phyloP scores from a whole-genome alignment of 2,113 vertebrate species.

The Dendropsophus ebraccatus region DNA sequence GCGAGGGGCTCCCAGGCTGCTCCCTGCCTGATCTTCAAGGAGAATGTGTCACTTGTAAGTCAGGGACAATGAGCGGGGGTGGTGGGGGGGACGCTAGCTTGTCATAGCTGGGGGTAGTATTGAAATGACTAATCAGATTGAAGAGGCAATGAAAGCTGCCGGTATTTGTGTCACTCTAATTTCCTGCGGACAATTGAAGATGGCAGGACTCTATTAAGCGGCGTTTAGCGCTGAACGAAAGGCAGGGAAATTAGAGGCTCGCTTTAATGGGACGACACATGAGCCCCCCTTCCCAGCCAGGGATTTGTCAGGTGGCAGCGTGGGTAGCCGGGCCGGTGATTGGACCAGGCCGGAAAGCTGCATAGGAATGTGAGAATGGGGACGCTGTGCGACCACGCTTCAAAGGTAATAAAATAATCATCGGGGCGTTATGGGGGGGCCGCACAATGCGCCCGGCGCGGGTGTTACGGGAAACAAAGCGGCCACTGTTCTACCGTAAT shows the following conservation, averaged over 20 bases:
- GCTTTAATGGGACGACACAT: constrained; percentile 87
- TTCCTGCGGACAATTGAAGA: constrained; percentile 84
- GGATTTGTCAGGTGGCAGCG: constrained; percentile 76
- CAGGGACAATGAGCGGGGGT: constrained; percentile 74
- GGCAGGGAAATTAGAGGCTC: constrained; percentile 90
- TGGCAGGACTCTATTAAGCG: constrained; percentile 82
- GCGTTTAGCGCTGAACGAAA: constrained; percentile 89
- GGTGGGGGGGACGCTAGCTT: constrained; percentile 72
- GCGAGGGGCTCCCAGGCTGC: constrained; percentile 64
- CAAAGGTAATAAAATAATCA: constrained; percentile 20
- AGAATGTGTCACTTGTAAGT: constrained; percentile 77
- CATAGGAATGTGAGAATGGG: background rate
- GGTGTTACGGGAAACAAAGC: background rate
- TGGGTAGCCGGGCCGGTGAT: constrained; percentile 62
- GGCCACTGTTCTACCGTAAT: background rate
- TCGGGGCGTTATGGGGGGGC: no score
- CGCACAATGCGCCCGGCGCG: background rate
- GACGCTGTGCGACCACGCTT: background rate
- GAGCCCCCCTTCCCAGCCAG: constrained; percentile 65
- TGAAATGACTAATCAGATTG: constrained; percentile 86
- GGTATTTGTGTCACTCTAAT: constrained; percentile 92
- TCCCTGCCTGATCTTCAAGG: constrained; percentile 73
- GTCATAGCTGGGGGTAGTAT: constrained; percentile 78
- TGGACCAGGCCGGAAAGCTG: background rate
- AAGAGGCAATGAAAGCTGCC: constrained; percentile 77